Base-by-base conservation (phyloP, 2,888 invertebrate genomes). In the Caenorhabditis sinica region DNA sequence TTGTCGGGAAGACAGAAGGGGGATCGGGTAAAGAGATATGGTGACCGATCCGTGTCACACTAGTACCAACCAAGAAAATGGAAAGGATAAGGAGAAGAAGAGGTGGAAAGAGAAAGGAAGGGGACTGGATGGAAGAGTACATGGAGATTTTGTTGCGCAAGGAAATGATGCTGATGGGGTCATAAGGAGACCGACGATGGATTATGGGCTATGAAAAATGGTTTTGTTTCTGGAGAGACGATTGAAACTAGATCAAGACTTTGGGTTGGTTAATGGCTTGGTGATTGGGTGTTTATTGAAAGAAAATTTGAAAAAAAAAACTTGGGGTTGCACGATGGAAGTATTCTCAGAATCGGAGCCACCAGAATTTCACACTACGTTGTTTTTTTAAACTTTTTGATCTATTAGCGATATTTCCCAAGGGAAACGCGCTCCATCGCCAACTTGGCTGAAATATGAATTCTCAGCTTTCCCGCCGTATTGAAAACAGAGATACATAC, bases 41-140 rank as follows among this genome's bases (percentile, higher is more conserved):
- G 53, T 49, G 49, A 69, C 49, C 77, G 76, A 79, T 79, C 77
- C 77, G 77, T 79, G 77, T 63, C 77, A 71, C 11, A 13, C 40
- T 71, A 69, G 77, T 68, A 71, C 51, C 66, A 61, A 13, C 28
- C 30, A 30, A n/a, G 28, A 30, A 66, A 36, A 69, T 36, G 25
- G 53, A 51, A 33, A 36, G 65, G 61, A 30, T 11, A 58, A 23
- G 43, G 49, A 33, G 53, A 49, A 28, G n/a, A 20, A 30, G 40
- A 63, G 77, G 36, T 68, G 69, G 68, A 77, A 63, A 69, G 61
- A 56, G 43, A 53, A 20, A n/a, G n/a, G n/a, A n/a, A n/a, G n/a
- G n/a, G n/a, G n/a, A n/a, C n/a, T n/a, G n/a, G n/a, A n/a, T n/a
- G n/a, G 23, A 40, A 71, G 71, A 68, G 68, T 60, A 58, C 58